Percentiles rank a stretch among this genome's conserved stretches.
These are phyloP conservation scores for Lacanobia wlatinum DNA, from an alignment of 2,888 invertebrate species.

Conservation along the genomic window DNA sequence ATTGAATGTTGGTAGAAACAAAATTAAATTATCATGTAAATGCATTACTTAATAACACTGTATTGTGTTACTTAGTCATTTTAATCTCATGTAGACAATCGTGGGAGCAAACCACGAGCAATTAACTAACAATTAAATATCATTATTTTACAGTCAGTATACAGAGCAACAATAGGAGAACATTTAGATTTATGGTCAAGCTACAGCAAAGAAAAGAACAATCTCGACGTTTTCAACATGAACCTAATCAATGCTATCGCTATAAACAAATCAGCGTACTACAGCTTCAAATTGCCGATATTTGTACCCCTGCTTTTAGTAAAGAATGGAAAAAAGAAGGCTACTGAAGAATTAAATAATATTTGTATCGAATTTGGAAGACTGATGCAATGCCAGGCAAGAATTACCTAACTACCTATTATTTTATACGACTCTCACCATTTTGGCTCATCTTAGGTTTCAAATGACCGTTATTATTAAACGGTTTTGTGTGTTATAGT, in stretches of 20 bases:
- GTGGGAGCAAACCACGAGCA: not conserved
- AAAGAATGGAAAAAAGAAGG: slow-evolving; percentile 32
- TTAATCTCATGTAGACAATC: not conserved
- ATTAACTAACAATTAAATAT: not conserved
- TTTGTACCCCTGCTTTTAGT: slow-evolving; percentile 29
- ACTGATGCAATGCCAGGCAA: slow-evolving; percentile 40
- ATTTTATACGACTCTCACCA: no score
- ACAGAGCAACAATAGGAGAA: slow-evolving; percentile 12
- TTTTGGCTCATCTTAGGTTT: no score
- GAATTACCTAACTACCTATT: not conserved
- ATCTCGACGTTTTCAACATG: slow-evolving; percentile 28
- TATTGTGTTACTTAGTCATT: not conserved
- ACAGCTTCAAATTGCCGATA: slow-evolving; percentile 32
- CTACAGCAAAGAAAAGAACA: slow-evolving; percentile 35
- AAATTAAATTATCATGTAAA: no score
- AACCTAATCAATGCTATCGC: slow-evolving; percentile 10
- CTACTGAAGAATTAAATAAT: slow-evolving; percentile 31
- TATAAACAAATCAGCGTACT: slow-evolving; percentile 9
- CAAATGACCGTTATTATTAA: no score
- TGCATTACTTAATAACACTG: no score
- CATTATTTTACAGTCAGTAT: slow-evolving; percentile 32
- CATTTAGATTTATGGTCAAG: slow-evolving; percentile 28
- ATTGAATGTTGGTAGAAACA: no score
- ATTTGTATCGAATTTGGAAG: slow-evolving; percentile 29
- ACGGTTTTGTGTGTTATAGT: no score